phyloP scores from a whole-genome alignment of 1,140 invertebrate species.

The Hestina assimilis region DNA sequence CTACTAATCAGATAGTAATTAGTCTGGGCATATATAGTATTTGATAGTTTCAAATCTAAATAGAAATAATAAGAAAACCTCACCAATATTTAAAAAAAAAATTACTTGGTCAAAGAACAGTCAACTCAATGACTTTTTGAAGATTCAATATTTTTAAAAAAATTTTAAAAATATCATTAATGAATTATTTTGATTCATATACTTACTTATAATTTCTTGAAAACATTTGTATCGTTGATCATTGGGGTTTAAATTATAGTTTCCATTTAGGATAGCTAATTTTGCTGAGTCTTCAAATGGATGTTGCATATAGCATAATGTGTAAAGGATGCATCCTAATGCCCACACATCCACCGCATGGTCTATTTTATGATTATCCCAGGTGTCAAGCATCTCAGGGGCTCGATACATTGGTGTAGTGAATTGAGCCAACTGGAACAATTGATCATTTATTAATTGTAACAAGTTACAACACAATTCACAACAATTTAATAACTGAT shows the following conservation, averaged over 20 bases:
- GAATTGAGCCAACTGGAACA: slow-evolving; percentile 69
- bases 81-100: too few relatives aligned
- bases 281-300: slow-evolving; percentile 99
- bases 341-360: slow-evolving; percentile 96
- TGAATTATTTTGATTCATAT: slow-evolving; percentile 4
- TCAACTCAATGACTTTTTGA: not conserved
- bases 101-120: too few relatives aligned
- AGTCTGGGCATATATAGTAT: too few relatives aligned
- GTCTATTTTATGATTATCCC: slow-evolving; percentile 96
- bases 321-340: slow-evolving; percentile 96
- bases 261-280: slow-evolving; percentile 96
- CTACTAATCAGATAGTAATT: too few relatives aligned
- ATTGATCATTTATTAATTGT: too few relatives aligned
- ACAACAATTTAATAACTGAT: too few relatives aligned
- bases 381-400: slow-evolving; percentile 98
- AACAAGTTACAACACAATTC: too few relatives aligned
- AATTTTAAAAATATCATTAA: not conserved
- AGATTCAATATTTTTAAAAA: too few relatives aligned
- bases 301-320: slow-evolving; percentile 95
- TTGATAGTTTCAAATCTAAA: too few relatives aligned
- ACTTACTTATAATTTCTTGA: slow-evolving; percentile 93
- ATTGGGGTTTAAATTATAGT: slow-evolving; percentile 90
- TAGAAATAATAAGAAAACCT: too few relatives aligned
- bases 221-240: slow-evolving; percentile 91
- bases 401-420: slow-evolving; percentile 94